Evolutionary conservation across 2,797 vertebrate species (phyloP), one percentile per base, ranked within the genome.

Genomic region (Malacoraja senta): DNA sequence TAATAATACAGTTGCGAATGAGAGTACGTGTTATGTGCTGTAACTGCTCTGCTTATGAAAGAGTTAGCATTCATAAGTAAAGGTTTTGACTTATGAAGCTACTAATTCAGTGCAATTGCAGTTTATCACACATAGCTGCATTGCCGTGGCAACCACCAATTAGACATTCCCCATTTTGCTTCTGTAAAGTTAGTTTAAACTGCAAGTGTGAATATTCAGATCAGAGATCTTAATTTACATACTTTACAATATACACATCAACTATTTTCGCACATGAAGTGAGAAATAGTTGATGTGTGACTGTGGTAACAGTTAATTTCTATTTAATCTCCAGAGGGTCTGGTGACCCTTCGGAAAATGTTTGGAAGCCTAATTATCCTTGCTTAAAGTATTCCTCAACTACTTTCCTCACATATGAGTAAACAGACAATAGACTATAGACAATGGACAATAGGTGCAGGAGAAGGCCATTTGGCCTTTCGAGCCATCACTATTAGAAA

Each of bases 111-210:
- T 7, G 24, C 21, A 91, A 91, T 74, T 91, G 35, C 26, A 58
- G 71, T 58, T 74, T 74, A 76, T 92, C 68, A 53, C 32, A 74
- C 72, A 74, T 92, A 29, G 90, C 72, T 92, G 71, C 26, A 35
- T 88, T 88, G 35, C 71, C 90, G 58, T 76, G 24, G 90, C 38
- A 92, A 92, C 90, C 71, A 92, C 68, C 10, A 74, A 92, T 92
- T 92, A 92, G 71, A 44, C 76, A 68, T 88, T 88, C 63, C 84
- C n/a, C 61, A n/a, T 91, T 74, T 74, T 74, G 65, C 15, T 72
- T 44, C 68, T 91, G 68, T 53, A 91, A 74, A 92, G n/a, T 92
- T 76, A 91, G 68, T 58, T 74, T 44, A 24, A 24, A 92, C 71
- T 92, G 71, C 29, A 92, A 68, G 72, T 44, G 68, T 92, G 90